Conservation (phyloP, 2,888 invertebrate species). For the Trypoxylon attenuatum region DNA sequence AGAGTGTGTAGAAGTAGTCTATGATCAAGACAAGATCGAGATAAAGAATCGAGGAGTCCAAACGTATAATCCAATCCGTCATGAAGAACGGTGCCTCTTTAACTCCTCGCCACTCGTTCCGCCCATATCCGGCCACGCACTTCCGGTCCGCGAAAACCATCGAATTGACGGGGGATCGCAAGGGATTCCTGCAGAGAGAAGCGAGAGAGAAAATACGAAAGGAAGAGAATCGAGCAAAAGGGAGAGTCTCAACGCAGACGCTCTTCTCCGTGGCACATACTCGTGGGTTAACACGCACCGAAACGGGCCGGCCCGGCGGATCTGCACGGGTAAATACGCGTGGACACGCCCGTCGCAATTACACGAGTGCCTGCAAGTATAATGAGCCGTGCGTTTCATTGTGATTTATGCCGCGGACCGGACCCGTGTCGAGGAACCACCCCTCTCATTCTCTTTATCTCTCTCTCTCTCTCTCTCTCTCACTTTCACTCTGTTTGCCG, state of each 20-base stretch:
- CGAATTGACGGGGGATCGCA: too few species aligned
- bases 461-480: too few species aligned
- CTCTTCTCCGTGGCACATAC: neutral
- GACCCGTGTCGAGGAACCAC: conserved; percentile 29
- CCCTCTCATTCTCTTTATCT: conserved; percentile 10
- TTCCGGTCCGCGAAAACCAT: conserved; percentile 42
- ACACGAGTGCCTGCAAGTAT: conserved; percentile 61
- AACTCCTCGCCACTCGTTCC: conserved; percentile 28
- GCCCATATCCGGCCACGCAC: conserved; percentile 43
- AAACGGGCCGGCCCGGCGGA: conserved; percentile 22
- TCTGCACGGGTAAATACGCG: conserved; percentile 49
- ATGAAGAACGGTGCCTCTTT: conserved; percentile 12
- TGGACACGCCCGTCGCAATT: conserved; percentile 66
- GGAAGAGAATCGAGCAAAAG: neutral
- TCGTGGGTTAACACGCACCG: conserved; percentile 5
- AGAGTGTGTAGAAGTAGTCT: too few species aligned
- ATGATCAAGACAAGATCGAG: too few species aligned
- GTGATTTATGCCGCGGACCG: conserved; percentile 62
- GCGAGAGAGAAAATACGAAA: neutral
- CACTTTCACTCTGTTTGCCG: too few species aligned
- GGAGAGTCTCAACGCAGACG: neutral
- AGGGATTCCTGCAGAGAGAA: neutral
- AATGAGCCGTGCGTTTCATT: conserved; percentile 63
- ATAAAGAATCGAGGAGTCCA: too few species aligned
- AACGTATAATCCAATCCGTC: conserved; percentile 30